A percentile compares a stretch with the other conserved stretches of the same genome.
Conservation (phyloP, 2,113 vertebrate species). For the Calidris pygmaea region DNA sequence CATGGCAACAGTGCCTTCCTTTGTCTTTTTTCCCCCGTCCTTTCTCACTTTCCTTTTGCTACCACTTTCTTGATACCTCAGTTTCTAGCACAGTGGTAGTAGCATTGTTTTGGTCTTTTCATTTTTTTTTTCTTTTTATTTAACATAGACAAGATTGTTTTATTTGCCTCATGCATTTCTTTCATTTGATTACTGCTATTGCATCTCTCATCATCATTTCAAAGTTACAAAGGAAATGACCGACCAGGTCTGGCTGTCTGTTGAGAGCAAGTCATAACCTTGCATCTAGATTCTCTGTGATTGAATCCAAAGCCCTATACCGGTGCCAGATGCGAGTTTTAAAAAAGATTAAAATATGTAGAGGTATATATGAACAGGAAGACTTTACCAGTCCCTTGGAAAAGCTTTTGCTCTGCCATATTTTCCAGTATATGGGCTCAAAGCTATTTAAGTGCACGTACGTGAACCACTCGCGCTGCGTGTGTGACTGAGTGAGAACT, state of each 20-base stretch:
- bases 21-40: too few relatives aligned
- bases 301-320: background rate
- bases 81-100: background rate
- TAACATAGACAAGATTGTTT: background rate
- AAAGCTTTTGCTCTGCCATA: background rate
- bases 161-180: background rate
- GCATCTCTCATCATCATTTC: background rate
- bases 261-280: background rate
- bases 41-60: background rate
- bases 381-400: background rate
- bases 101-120: background rate
- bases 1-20: background rate
- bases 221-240: background rate
- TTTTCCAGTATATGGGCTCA: background rate
- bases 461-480: rapidly evolving
- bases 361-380: background rate
- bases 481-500: background rate
- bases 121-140: background rate
- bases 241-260: background rate
- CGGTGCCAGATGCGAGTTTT: background rate
- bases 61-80: background rate
- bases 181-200: background rate
- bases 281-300: background rate
- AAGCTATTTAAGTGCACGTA: background rate
- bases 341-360: background rate